These are phyloP conservation scores for Notocelia uddmanniana DNA, from an alignment of 2,888 invertebrate species.

Conservation along the genomic window DNA sequence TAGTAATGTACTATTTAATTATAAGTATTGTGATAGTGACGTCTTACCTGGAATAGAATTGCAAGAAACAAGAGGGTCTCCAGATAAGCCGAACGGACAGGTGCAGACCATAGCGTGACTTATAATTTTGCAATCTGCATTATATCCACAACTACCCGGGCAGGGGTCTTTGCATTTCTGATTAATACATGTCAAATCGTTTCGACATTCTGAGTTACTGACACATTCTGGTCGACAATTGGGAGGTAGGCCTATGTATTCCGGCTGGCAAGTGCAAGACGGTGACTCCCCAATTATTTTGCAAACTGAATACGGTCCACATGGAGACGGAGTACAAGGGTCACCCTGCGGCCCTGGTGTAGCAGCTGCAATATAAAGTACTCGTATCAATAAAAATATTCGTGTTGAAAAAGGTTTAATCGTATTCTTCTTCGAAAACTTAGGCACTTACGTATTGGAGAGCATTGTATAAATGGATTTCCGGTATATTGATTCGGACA, in stretches of 20 bases:
- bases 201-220: constrained; percentile 88
- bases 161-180: constrained; percentile 90
- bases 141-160: constrained; percentile 88
- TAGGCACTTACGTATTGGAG: constrained; percentile 78
- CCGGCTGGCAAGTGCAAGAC: constrained; percentile 88
- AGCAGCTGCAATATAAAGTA: constrained; percentile 62
- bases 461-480: constrained; percentile 90
- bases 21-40: constrained; percentile 5
- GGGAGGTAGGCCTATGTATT: constrained; percentile 87
- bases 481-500: constrained; percentile 88
- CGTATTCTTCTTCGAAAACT: neutral
- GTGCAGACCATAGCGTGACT: constrained; percentile 90
- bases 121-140: constrained; percentile 90
- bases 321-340: constrained; percentile 89
- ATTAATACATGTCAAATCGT: constrained; percentile 88
- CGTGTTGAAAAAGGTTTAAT: neutral
- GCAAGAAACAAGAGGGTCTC: constrained; percentile 87
- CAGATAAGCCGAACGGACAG: constrained; percentile 87
- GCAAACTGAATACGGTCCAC: constrained; percentile 88
- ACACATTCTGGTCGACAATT: constrained; percentile 89
- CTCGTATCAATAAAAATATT: neutral
- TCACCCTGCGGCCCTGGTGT: constrained; percentile 77
- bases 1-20: no score
- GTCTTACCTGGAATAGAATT: constrained; percentile 72
- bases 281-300: constrained; percentile 87